These are phyloP conservation scores for Nyctereutes procyonoides DNA, from an alignment of 2,113 vertebrate genomes.

Conservation along the genomic window DNA sequence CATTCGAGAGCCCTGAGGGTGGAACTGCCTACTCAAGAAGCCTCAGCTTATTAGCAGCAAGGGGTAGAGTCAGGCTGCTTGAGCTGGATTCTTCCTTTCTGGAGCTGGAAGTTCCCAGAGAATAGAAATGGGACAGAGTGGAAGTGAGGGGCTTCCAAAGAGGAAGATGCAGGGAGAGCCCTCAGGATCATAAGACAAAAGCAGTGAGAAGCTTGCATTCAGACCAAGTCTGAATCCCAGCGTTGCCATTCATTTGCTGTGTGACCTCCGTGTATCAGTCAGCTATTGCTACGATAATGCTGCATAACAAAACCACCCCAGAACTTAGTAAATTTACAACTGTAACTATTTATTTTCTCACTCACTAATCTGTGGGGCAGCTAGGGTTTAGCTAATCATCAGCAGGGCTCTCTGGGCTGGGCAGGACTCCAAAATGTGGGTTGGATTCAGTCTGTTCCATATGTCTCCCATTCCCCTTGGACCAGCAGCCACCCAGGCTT, in stretches of 20 bases:
- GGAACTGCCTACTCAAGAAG: neutral
- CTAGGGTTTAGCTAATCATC: neutral
- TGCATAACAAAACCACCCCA: conserved; percentile 1
- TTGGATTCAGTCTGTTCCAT: neutral
- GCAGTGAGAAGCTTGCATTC: neutral
- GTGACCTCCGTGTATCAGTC: neutral
- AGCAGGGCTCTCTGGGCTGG: neutral
- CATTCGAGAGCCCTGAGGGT: neutral
- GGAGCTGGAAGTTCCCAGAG: neutral
- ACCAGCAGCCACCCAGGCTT: neutral
- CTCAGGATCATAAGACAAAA: neutral
- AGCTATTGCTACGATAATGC: neutral
- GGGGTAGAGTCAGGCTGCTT: neutral
- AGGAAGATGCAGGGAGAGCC: neutral
- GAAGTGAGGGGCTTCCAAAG: neutral
- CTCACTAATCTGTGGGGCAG: neutral
- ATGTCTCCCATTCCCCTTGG: neutral
- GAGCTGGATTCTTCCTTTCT: neutral
- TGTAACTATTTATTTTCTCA: neutral
- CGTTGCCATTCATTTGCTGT: neutral
- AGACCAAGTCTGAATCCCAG: neutral
- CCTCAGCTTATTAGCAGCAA: neutral
- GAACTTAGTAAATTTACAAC: neutral
- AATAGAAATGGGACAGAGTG: neutral
- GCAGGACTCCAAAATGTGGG: neutral